Percentiles rank a stretch among this genome's conserved stretches.
These are phyloP conservation scores for Clistopyga incitator DNA, from an alignment of 2,888 invertebrate species.

Conservation along the genomic window DNA sequence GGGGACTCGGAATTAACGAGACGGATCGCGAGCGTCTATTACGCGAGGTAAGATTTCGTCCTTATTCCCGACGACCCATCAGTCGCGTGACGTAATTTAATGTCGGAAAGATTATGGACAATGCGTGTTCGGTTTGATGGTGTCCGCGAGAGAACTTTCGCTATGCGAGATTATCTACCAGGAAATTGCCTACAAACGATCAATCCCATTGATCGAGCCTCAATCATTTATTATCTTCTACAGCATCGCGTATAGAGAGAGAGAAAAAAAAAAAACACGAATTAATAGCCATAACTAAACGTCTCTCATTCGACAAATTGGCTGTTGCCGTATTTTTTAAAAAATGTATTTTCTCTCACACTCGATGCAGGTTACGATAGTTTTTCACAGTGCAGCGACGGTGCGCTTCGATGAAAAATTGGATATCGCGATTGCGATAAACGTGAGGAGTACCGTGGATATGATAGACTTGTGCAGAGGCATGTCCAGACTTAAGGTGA, in stretches of 20 bases:
- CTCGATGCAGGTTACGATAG: conserved; percentile 82
- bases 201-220: conserved; percentile 21
- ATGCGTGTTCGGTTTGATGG: conserved; percentile 37
- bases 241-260: neutral
- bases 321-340: neutral
- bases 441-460: conserved; percentile 88
- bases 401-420: conserved; percentile 91
- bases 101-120: conserved; percentile 34
- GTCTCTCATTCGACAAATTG: no score
- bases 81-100: conserved; percentile 53
- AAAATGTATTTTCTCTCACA: no score
- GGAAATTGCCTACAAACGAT: conserved; percentile 37
- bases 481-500: conserved; percentile 88
- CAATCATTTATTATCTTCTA: neutral
- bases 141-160: conserved; percentile 54
- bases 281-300: neutral
- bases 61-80: neutral
- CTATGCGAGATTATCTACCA: conserved; percentile 36
- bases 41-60: conserved; percentile 85
- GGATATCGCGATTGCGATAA: conserved; percentile 88
- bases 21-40: conserved; percentile 85
- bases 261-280: no score
- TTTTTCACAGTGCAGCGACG: conserved; percentile 92
- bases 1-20: conserved; percentile 85
- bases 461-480: conserved; percentile 88